Percentiles rank a stretch among this genome's conserved stretches.
phyloP scores from a whole-genome alignment of 1,140 invertebrate species.

The Trachymyrmex septentrionalis region DNA sequence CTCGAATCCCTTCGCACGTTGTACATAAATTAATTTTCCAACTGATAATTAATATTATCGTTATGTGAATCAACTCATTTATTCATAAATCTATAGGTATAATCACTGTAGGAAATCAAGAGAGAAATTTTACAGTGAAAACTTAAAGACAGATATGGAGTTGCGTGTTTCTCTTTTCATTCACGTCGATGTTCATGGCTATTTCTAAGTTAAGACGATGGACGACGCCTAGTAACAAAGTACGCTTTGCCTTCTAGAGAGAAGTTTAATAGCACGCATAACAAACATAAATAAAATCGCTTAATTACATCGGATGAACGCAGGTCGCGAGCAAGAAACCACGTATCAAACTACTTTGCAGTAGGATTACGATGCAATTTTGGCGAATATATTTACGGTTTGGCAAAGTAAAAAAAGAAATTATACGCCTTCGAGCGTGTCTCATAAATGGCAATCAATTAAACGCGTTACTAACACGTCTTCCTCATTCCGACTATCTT shows the following conservation, averaged over 20 bases:
- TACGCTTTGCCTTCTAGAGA: constrained; percentile 12
- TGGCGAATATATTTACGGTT: constrained; percentile 56
- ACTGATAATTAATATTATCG: constrained; percentile 31
- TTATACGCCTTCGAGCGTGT: constrained; percentile 28
- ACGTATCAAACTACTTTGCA: constrained; percentile 48
- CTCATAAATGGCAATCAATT: constrained; percentile 49
- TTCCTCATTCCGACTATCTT: constrained; percentile 46
- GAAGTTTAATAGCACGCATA: constrained; percentile 31
- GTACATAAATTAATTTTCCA: constrained; percentile 5
- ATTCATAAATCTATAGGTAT: background rate
- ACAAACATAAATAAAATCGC: constrained; percentile 58
- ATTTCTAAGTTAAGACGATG: constrained; percentile 17
- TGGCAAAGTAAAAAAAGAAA: constrained; percentile 25
- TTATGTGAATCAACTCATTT: background rate
- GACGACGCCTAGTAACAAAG: background rate
- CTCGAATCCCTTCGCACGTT: background rate
- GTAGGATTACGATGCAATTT: constrained; percentile 46
- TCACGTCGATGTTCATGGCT: background rate
- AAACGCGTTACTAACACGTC: constrained; percentile 31
- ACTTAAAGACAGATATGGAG: constrained; percentile 16
- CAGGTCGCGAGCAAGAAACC: constrained; percentile 36
- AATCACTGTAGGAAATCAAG: background rate
- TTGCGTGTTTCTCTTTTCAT: constrained; percentile 15
- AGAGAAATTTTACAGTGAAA: constrained; percentile 11
- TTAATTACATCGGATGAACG: constrained; percentile 51